Conservation (phyloP, 2,113 vertebrate species). For the Callipepla californica region DNA sequence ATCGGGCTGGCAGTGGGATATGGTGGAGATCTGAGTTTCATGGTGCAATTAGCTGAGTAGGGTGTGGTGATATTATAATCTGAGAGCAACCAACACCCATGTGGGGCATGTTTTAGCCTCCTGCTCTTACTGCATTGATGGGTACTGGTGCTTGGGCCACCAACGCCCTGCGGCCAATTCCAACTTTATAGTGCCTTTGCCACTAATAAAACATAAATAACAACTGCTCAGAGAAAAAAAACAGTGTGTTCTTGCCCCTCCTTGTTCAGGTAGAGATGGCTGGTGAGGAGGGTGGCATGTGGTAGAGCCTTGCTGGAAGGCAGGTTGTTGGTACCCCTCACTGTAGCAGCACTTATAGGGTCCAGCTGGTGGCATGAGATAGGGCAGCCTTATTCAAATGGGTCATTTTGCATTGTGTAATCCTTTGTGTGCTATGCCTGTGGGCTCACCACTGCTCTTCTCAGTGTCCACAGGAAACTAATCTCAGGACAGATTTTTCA, state of each 20-base stretch:
- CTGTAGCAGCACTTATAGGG: neutral
- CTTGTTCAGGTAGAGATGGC: neutral
- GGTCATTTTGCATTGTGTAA: neutral
- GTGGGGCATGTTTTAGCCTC: neutral
- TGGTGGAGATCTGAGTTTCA: slow-evolving; percentile 7
- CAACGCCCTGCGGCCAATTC: neutral
- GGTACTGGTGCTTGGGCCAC: slow-evolving; percentile 11
- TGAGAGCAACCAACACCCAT: slow-evolving; percentile 38
- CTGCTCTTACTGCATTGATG: neutral
- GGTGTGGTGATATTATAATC: slow-evolving; percentile 50
- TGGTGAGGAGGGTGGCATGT: neutral
- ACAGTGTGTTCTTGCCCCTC: neutral
- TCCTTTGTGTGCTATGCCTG: neutral
- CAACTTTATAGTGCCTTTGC: neutral
- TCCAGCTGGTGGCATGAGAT: neutral
- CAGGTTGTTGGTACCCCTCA: neutral
- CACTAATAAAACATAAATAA: slow-evolving; percentile 6
- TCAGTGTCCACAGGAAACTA: neutral
- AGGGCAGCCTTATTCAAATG: neutral
- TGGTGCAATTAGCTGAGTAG: neutral
- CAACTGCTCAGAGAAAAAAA: slow-evolving; percentile 15
- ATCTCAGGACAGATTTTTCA: neutral
- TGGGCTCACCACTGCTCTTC: neutral
- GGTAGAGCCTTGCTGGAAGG: neutral
- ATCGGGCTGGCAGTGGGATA: neutral